Evolutionary conservation across 2,113 vertebrate genomes (phyloP).

Genomic region (Serilophus lunatus): DNA sequence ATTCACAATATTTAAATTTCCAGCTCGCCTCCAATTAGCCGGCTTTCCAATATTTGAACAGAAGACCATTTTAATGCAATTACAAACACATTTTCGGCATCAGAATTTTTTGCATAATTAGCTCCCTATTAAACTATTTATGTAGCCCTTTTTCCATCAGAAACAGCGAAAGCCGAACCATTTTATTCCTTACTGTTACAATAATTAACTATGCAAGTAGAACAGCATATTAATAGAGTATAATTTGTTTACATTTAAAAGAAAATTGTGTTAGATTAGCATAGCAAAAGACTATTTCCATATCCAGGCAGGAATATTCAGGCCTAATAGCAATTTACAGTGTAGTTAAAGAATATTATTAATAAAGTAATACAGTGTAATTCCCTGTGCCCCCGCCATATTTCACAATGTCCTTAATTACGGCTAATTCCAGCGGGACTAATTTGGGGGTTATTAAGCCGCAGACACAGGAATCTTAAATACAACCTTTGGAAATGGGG

Average conservation of each 20-base stretch:
- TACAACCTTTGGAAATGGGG: constrained; percentile 63
- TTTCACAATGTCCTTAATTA: constrained; percentile 81
- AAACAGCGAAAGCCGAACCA: constrained; percentile 79
- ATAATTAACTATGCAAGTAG: constrained; percentile 82
- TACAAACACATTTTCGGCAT: constrained; percentile 84
- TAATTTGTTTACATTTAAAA: constrained; percentile 85
- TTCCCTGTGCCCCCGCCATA: constrained; percentile 72
- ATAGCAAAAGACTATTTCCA: constrained; percentile 81
- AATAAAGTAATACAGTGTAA: constrained; percentile 78
- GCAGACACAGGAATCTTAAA: constrained; percentile 72
- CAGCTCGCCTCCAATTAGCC: constrained; percentile 81
- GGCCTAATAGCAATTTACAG: constrained; percentile 80
- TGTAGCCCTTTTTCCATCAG: constrained; percentile 75
- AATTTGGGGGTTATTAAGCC: constrained; percentile 75
- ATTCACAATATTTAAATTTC: constrained; percentile 82
- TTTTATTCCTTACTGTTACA: constrained; percentile 81
- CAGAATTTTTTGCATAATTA: constrained; percentile 83
- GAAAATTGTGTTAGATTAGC: constrained; percentile 82
- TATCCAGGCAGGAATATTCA: constrained; percentile 75
- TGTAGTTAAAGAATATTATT: constrained; percentile 82
- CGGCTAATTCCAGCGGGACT: constrained; percentile 76
- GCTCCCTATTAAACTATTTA: constrained; percentile 84
- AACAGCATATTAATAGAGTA: constrained; percentile 81
- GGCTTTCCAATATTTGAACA: constrained; percentile 83
- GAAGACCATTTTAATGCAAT: constrained; percentile 87